Base-by-base conservation (phyloP, 1,140 invertebrate genomes). In the Bombus confusus region DNA sequence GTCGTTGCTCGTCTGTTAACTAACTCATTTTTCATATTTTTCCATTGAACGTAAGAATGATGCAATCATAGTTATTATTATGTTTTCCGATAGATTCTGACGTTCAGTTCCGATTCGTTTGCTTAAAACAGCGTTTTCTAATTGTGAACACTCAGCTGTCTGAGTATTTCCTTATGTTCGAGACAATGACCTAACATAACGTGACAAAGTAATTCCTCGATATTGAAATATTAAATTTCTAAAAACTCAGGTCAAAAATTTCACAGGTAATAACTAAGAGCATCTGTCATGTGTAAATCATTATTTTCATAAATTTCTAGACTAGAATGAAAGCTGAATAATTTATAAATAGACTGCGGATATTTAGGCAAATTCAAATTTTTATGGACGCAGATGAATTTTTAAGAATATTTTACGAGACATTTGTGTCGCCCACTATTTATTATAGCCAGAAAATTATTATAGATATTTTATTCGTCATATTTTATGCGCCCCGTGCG, bases 1-100 rank as follows among this genome's bases (percentile, higher is more conserved):
- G 31, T 76, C 12, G 1, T 34, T 76, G 73, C 47, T 41, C n/a
- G 15, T 12, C 6, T n/a, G 8, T 31, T 39, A 80, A 71, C 37
- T 39, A 25, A 28, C 47, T 52, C 72, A 52, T 73, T 72, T 41
- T 47, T 68, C 37, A 25, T 76, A 43, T 82, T 41, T 52, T 83
- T 57, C 34, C 28, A 62, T 15, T 37, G 59, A 31, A 52, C 47
- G 1, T 5, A 31, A 18, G 8, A 41, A n/a, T 41, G 39, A 62
- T 9, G 47, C n/a, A 64, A n/a, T 10, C 25, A 37, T 37, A 9
- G 22, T 69, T 39, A 3, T 15, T 37, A 37, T 37, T 39, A 10
- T 25, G 31, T 34, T 68, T 8, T 22, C 34, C 6, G 2, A 34
- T 22, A 9, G 31, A 37, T 68, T 31, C n/a, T n/a, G 31, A n/a